These are phyloP conservation scores for Cotesia glomerata DNA, from an alignment of 1,140 invertebrate species.

Conservation along the genomic window DNA sequence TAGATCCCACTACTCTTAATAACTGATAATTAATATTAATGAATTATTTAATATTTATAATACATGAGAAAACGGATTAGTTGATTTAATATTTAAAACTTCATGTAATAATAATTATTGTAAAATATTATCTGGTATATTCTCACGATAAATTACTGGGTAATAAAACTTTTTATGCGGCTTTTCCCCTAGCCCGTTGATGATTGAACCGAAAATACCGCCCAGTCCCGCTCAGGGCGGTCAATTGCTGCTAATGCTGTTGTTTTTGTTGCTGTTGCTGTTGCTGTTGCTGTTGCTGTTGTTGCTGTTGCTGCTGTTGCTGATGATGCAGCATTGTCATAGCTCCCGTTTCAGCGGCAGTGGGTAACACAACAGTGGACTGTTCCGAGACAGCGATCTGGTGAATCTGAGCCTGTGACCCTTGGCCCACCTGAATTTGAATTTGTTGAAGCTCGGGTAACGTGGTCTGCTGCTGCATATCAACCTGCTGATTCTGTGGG, in stretches of 20 bases:
- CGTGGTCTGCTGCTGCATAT: constrained; percentile 34
- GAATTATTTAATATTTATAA: neutral
- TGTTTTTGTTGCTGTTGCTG: constrained; percentile 39
- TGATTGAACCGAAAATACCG: constrained; percentile 50
- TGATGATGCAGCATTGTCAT: constrained; percentile 60
- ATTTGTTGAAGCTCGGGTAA: constrained; percentile 40
- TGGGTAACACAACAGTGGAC: constrained; percentile 66
- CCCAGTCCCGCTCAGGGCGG: constrained; percentile 43
- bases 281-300: constrained; percentile 45
- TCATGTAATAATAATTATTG: neutral
- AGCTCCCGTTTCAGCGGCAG: constrained; percentile 63
- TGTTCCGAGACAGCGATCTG: constrained; percentile 59
- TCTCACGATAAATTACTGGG: neutral
- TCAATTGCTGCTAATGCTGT: constrained; percentile 49
- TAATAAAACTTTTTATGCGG: neutral
- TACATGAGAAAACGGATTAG: neutral
- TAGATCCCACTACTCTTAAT: neutral
- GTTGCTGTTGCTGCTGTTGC: constrained; percentile 51
- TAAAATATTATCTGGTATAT: constrained; percentile 2
- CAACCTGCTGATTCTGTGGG: constrained; percentile 44
- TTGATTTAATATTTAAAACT: neutral
- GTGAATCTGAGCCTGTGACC: constrained; percentile 59
- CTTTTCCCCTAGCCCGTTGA: constrained; percentile 45
- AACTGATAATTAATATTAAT: neutral
- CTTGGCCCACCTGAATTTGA: constrained; percentile 58